Evolutionary conservation across 2,113 vertebrate genomes (phyloP).

Genomic region (Bucco capensis): DNA sequence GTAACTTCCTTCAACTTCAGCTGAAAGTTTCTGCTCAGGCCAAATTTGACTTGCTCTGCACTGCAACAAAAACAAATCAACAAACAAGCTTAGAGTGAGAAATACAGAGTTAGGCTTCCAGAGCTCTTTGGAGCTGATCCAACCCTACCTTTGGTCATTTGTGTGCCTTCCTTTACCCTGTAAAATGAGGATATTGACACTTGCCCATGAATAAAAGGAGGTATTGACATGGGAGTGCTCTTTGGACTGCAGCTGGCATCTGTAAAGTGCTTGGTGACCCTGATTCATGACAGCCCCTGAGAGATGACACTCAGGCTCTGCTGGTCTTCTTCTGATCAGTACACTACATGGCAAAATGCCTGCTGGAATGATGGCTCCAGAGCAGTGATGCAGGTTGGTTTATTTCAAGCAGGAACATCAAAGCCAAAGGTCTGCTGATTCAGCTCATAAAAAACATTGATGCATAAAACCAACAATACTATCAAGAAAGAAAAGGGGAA

Average conservation of each 20-base stretch:
- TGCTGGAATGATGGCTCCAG: background rate
- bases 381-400: constrained; percentile 48
- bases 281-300: background rate
- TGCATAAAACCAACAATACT: constrained; percentile 51
- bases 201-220: background rate
- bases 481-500: background rate
- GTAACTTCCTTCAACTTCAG: background rate
- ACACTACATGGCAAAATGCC: background rate
- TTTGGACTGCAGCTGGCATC: background rate
- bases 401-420: constrained; percentile 60
- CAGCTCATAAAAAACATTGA: constrained; percentile 50
- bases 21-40: background rate
- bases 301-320: background rate
- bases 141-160: background rate
- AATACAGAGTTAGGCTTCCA: background rate
- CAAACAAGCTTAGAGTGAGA: background rate
- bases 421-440: constrained; percentile 60
- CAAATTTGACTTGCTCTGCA: background rate
- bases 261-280: background rate
- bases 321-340: background rate
- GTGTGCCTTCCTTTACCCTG: background rate
- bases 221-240: background rate
- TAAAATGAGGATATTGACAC: background rate
- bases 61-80: constrained; percentile 29
- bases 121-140: background rate